Evolutionary conservation across 2,113 vertebrate species (phyloP), one percentile per base, ranked within the genome.

Genomic region (Prochilodus magdalenae): DNA sequence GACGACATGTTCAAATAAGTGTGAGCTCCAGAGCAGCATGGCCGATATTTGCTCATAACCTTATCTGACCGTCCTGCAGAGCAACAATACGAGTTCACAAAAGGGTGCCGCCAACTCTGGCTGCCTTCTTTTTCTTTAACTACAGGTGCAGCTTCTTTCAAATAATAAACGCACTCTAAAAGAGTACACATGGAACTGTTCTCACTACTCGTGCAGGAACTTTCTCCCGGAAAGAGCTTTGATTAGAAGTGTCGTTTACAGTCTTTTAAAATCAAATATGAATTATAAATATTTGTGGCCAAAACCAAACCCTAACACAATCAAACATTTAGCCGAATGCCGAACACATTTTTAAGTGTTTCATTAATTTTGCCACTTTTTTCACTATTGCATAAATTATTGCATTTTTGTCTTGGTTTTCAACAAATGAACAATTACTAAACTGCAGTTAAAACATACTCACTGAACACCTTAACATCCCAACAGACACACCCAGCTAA

Each of bases 1-100:
- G 87, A 87, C 87, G 91, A 90, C 90, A 88, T 89, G 83, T 87
- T 90, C 90, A 91, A 93, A 93, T 92, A 90, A 92, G 90, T 92
- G 90, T 86, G 89, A 93, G 87, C 84, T 86, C 63, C 13, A 63
- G 73, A 88, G 80, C 83, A 79, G 67, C 84, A 80, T 75, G 79
- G 65, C 13, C 14, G 78, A 7, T 80, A 51, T 66, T 69, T 75
- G 74, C 66, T 79, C 72, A 36, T 77, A 83, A 74, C 47, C 73
- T 83, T 79, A 51, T 73, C 73, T 80, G 75, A 83, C 84, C 82
- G 81, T 86, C 74, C 65, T 24, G 79, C 63, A 71, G 75, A 84
- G 59, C 67, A 86, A 70, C 83, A 87, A 22, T 79, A 65, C 72
- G 59, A n/a, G 75, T 82, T 73, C 77, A 81, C 69, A 80, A 77